phyloP scores from a whole-genome alignment of 2,888 invertebrate genomes.

The Bombylius discolor region DNA sequence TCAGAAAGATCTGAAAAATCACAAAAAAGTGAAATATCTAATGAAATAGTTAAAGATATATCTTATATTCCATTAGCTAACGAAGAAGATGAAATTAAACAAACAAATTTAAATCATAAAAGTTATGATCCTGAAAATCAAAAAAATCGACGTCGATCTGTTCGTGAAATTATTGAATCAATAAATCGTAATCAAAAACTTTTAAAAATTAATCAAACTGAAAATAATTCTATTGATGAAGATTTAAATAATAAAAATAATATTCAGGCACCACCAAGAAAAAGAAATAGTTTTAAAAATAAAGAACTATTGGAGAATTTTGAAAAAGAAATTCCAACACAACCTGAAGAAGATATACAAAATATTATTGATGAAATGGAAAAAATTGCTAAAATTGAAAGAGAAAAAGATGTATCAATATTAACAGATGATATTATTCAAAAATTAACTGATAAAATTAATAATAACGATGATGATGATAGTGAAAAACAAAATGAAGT shows the following conservation, averaged over 20 bases:
- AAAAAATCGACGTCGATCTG: constrained; percentile 14
- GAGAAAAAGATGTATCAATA: neutral
- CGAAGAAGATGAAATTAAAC: neutral
- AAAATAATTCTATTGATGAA: too few species aligned
- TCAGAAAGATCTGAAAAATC: neutral
- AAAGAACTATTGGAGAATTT: constrained; percentile 15
- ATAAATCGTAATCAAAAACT: constrained; percentile 33
- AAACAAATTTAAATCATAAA: neutral
- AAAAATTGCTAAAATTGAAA: constrained; percentile 5
- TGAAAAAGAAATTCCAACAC: constrained; percentile 13
- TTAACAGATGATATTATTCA: constrained; percentile 10
- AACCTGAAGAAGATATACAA: constrained; percentile 18
- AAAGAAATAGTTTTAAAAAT: constrained; percentile 9
- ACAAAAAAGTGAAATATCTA: constrained; percentile 1
- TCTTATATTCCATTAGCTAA: constrained; percentile 6
- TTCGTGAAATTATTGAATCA: constrained; percentile 31
- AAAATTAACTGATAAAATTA: constrained; percentile 2
- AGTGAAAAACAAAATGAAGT: constrained; percentile 16
- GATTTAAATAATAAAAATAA: neutral
- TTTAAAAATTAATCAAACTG: constrained; percentile 24
- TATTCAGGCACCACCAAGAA: constrained; percentile 9
- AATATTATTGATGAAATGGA: constrained; percentile 18
- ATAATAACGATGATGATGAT: constrained; percentile 10
- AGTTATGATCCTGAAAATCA: neutral
- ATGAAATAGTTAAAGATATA: constrained; percentile 2